A percentile compares a stretch with the other conserved stretches of the same genome.
Conservation (phyloP, 2,113 vertebrate species). For the Phalacrocorax pelagicus region DNA sequence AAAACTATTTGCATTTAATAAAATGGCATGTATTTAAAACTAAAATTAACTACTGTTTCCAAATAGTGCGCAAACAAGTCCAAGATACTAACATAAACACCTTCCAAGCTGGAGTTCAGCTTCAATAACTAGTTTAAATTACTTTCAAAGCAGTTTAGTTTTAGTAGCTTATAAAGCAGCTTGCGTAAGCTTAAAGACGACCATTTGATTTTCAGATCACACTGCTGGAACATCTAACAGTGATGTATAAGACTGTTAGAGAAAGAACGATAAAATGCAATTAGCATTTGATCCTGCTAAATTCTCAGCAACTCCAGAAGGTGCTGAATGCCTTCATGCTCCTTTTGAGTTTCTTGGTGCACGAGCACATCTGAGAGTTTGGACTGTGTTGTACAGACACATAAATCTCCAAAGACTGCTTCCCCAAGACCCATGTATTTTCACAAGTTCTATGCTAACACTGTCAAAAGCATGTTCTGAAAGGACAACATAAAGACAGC, state of each 20-base stretch:
- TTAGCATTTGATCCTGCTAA: not conserved
- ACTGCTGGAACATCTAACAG: not conserved
- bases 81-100: not conserved
- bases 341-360: not conserved
- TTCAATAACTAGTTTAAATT: constrained; percentile 8
- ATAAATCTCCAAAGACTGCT: not conserved
- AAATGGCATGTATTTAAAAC: too few species aligned
- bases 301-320: not conserved
- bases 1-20: not conserved
- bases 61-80: not conserved
- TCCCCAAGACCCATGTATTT: not conserved
- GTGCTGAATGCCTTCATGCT: not conserved
- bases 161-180: constrained; percentile 26
- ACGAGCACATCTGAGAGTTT: not conserved
- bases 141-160: constrained; percentile 9
- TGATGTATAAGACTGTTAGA: not conserved
- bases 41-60: not conserved
- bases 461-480: not conserved
- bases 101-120: not conserved
- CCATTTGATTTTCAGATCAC: constrained; percentile 12
- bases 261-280: constrained; percentile 35
- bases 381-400: not conserved
- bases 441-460: not conserved
- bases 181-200: not conserved
- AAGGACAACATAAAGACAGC: not conserved